Evolutionary conservation across 2,797 vertebrate genomes (phyloP).

Genomic region (Lacerta viridis): DNA sequence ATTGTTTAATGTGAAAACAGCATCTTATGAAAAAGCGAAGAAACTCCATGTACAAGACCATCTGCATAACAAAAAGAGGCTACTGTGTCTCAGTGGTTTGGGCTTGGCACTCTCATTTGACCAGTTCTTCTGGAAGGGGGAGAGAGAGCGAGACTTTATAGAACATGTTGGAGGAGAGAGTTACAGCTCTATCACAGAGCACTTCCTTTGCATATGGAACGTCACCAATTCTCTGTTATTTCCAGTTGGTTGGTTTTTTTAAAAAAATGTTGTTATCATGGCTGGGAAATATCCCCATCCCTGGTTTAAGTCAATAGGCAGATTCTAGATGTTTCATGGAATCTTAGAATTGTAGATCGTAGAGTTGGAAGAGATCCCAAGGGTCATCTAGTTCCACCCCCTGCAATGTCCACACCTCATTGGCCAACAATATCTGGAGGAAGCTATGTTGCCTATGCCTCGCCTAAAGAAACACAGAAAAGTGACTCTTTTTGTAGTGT

Average conservation of each 20-base stretch:
- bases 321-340: too few relatives aligned
- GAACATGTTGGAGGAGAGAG: background rate
- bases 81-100: background rate
- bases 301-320: too few relatives aligned
- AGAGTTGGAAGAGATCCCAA: too few relatives aligned
- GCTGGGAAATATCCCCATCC: background rate
- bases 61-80: conserved; percentile 56
- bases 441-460: too few relatives aligned
- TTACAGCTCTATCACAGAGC: background rate
- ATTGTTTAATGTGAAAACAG: conserved; percentile 43
- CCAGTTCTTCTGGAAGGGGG: background rate
- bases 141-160: background rate
- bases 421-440: too few relatives aligned
- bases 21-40: conserved; percentile 45
- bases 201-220: background rate
- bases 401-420: too few relatives aligned
- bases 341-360: too few relatives aligned
- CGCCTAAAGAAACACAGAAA: too few relatives aligned
- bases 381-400: too few relatives aligned
- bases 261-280: background rate
- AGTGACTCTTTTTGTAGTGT: too few relatives aligned
- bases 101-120: background rate
- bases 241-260: background rate
- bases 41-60: conserved; percentile 63
- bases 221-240: background rate